Evolutionary conservation across 2,888 invertebrate genomes (phyloP), one percentile per base, ranked within the genome.

Genomic region (Netelia melanura): DNA sequence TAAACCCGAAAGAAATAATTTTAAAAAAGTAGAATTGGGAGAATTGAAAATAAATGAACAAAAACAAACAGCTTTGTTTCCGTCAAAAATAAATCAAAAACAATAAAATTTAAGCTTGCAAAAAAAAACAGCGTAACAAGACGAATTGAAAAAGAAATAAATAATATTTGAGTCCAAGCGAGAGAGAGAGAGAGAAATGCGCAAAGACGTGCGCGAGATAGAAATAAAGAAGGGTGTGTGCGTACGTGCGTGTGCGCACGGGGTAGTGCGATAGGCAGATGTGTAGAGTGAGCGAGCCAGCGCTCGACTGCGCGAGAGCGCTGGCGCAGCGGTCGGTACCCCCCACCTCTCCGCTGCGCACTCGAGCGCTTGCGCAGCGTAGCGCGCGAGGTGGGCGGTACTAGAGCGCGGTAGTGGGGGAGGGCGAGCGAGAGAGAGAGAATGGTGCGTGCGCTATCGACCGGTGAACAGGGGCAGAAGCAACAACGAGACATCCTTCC

Each of bases 371-470:
- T 0, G 17, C 17, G 17, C 17, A 17, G 17, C 17, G 17, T 0
- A 17, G 17, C 17, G 17, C 17, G 17, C 11, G 5, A 23, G 21
- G 44, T 21, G 17, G 25, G 25, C 0, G 25, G 30, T 2, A 54
- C 3, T 52, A 64, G 75, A 48, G 61, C 44, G 3, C 8, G 44
- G 14, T 14, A 43, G 65, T 17, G 65, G n/a, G 65, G 3, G 58
- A 11, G 17, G 44, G 68, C 48, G 78, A 62, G 48, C 23, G 52
- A 78, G 52, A 58, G 61, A 44, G 25, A 25, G 52, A 21, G 65
- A 58, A 38, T 30, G 38, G 54, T 83, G 85, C 82, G 85, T 82
- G 85, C 82, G 85, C 71, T 85, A 85, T 85, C 85, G 85, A 85
- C 85, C 85, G 76, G 67, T 38, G 43, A 77, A 56, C 62, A 75